These are phyloP conservation scores for Pollenia labialis DNA, from an alignment of 2,888 invertebrate species.

Conservation along the genomic window DNA sequence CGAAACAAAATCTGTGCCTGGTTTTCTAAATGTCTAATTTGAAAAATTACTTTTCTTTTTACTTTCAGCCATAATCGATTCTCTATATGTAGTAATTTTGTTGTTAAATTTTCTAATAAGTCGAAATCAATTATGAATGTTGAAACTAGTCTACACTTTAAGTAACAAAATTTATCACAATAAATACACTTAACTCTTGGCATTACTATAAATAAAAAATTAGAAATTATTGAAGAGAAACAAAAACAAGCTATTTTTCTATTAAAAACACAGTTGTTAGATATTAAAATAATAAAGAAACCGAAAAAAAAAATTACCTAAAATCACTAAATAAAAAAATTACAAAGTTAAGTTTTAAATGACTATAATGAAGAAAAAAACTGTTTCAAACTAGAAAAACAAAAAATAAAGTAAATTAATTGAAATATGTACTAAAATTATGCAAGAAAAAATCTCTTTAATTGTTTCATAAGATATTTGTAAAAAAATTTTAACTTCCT, in stretches of 20 bases:
- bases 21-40: too few relatives aligned
- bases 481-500: constrained; percentile 1
- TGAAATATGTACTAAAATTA: constrained; percentile 1
- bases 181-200: constrained; percentile 53
- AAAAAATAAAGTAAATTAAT: background rate
- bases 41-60: too few relatives aligned
- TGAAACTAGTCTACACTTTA: constrained; percentile 2
- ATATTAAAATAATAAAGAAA: constrained; percentile 35
- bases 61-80: background rate
- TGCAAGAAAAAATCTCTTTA: background rate
- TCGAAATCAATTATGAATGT: background rate
- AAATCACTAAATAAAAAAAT: background rate
- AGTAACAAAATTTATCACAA: constrained; percentile 6
- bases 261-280: constrained; percentile 47
- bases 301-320: background rate
- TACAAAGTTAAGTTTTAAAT: constrained; percentile 52
- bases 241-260: constrained; percentile 55
- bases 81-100: background rate
- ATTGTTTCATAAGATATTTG: background rate
- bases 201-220: constrained; percentile 22
- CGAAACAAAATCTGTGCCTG: too few relatives aligned
- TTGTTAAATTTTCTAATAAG: background rate
- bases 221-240: constrained; percentile 16
- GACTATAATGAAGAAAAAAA: constrained; percentile 25
- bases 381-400: constrained; percentile 51